phyloP scores from a whole-genome alignment of 2,888 invertebrate genomes.

The Acleris laterana region DNA sequence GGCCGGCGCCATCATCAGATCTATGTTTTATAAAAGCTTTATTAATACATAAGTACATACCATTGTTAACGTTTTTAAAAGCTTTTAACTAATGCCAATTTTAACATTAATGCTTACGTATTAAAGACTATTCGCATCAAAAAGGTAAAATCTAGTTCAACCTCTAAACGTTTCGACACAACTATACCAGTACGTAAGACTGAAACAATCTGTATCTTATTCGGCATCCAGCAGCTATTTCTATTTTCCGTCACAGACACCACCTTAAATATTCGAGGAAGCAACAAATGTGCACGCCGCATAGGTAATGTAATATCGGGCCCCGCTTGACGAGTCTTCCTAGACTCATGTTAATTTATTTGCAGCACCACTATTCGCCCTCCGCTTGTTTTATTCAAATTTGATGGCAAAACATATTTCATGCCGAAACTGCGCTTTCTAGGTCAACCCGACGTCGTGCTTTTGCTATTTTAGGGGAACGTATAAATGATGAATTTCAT shows the following conservation, averaged over 20 bases:
- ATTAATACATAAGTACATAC: too few relatives aligned
- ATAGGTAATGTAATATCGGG: conserved; percentile 25
- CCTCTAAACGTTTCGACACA: too few relatives aligned
- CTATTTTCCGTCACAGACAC: not conserved
- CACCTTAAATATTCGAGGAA: not conserved
- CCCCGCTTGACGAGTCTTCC: conserved; percentile 39
- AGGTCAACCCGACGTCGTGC: conserved; percentile 52
- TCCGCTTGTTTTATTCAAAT: conserved; percentile 58
- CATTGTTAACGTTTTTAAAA: too few relatives aligned
- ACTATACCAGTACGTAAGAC: too few relatives aligned
- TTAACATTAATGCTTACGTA: too few relatives aligned
- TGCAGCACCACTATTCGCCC: conserved; percentile 41
- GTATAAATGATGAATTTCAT: conserved; percentile 32
- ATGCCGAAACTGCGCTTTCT: conserved; percentile 60
- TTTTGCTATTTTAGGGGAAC: conserved; percentile 47
- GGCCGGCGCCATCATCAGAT: too few relatives aligned
- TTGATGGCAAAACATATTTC: conserved; percentile 71
- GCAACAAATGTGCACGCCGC: not conserved
- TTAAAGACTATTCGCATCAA: too few relatives aligned
- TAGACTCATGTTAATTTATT: conserved; percentile 58
- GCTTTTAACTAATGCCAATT: too few relatives aligned
- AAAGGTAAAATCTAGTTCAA: too few relatives aligned
- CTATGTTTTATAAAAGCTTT: too few relatives aligned
- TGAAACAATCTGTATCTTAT: too few relatives aligned
- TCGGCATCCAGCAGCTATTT: too few relatives aligned